Conservation (phyloP, 2,888 invertebrate genomes). For the Sthenelais limicola region DNA sequence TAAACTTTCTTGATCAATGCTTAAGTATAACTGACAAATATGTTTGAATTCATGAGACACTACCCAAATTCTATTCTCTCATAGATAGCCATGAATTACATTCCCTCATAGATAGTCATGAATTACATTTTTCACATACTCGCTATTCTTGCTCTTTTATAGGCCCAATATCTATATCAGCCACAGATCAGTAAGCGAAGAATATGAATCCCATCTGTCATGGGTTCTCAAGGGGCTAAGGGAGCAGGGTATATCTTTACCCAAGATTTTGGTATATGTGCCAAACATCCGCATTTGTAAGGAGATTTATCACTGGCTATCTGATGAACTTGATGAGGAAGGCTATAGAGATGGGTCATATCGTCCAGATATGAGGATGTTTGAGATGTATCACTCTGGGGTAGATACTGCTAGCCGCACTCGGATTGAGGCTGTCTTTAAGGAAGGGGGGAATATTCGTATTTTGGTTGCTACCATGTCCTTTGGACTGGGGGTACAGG, state of each 20-base stretch:
- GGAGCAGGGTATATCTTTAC: neutral
- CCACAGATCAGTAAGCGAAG: neutral
- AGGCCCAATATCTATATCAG: conserved; percentile 3
- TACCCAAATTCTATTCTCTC: too few relatives aligned
- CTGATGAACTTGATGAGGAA: conserved; percentile 2
- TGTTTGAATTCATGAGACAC: too few relatives aligned
- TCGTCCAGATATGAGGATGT: neutral
- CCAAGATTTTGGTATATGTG: neutral
- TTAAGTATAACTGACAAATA: too few relatives aligned
- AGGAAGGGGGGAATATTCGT: neutral
- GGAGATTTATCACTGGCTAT: neutral
- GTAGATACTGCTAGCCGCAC: neutral
- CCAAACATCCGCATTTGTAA: neutral
- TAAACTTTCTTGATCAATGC: too few relatives aligned
- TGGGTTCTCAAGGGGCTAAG: conserved; percentile 1
- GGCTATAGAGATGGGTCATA: neutral
- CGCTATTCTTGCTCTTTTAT: too few relatives aligned
- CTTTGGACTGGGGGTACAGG: conserved; percentile 3
- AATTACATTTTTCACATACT: too few relatives aligned
- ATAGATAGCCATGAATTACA: too few relatives aligned
- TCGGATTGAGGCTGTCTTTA: neutral
- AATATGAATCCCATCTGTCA: neutral
- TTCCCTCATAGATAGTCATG: too few relatives aligned
- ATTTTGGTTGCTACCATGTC: conserved; percentile 6
- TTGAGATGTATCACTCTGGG: conserved; percentile 1